A percentile compares a stretch with the other conserved stretches of the same genome.
These are phyloP conservation scores for Hycleus phaleratus DNA, from an alignment of 1,140 invertebrate genomes.

Conservation along the genomic window DNA sequence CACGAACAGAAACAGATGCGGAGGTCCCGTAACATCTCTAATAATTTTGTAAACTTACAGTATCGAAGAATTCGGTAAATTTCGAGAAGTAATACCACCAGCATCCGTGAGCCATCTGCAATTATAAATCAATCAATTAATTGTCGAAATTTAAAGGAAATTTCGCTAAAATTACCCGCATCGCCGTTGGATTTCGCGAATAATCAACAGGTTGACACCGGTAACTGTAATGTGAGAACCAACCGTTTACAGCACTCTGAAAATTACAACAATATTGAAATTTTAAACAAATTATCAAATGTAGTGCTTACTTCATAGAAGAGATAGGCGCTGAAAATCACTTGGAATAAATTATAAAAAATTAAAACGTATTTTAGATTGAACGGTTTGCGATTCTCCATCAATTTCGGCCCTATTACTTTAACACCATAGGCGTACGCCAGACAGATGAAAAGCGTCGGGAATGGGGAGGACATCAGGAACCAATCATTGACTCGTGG, in stretches of 20 bases:
- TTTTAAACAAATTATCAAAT: neutral
- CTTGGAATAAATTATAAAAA: slow-evolving; percentile 80
- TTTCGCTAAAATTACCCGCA: slow-evolving; percentile 58
- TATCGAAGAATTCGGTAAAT: slow-evolving; percentile 93
- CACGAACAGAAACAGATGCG: too few relatives aligned
- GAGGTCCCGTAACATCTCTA: too few relatives aligned
- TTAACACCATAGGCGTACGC: slow-evolving; percentile 72
- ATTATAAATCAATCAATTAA: neutral
- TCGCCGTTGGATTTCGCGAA: slow-evolving; percentile 73
- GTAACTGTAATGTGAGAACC: slow-evolving; percentile 85
- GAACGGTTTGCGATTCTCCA: slow-evolving; percentile 85
- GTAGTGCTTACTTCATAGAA: slow-evolving; percentile 22
- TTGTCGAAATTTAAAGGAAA: neutral
- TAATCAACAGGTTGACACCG: slow-evolving; percentile 91
- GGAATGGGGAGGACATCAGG: slow-evolving; percentile 75
- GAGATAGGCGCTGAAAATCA: slow-evolving; percentile 69
- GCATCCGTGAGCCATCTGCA: slow-evolving; percentile 82
- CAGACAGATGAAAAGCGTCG: slow-evolving; percentile 69
- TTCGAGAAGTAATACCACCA: slow-evolving; percentile 99
- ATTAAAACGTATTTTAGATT: slow-evolving; percentile 72
- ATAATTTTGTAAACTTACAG: slow-evolving; percentile 54
- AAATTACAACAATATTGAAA: slow-evolving; percentile 42
- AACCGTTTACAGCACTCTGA: slow-evolving; percentile 73
- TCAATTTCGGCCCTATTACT: slow-evolving; percentile 56
- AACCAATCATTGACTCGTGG: slow-evolving; percentile 76